These are phyloP conservation scores for Platypus cylindrus DNA, from an alignment of 2,888 invertebrate species.

Conservation along the genomic window DNA sequence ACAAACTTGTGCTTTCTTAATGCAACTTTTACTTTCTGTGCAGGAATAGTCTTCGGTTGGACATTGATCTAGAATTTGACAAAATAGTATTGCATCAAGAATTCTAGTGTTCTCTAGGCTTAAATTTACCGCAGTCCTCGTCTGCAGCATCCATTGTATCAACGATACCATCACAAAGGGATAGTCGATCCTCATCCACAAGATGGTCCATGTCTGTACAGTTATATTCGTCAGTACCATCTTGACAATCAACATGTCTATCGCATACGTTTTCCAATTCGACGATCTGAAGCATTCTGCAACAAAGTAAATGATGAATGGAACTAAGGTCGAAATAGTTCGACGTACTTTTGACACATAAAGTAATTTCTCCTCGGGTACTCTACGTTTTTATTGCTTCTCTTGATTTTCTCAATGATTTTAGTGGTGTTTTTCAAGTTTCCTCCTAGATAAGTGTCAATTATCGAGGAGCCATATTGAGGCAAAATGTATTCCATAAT, in stretches of 20 bases:
- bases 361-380: no score
- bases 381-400: no score
- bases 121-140: constrained; percentile 64
- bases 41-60: constrained; percentile 41
- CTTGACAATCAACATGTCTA: constrained; percentile 62
- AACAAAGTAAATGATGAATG: no score
- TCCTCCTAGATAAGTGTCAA: no score
- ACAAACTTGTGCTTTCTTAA: constrained; percentile 48
- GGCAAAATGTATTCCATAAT: no score
- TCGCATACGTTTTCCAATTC: constrained; percentile 51
- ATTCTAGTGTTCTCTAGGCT: not conserved
- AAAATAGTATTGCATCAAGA: no score
- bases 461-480: no score
- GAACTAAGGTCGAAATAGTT: no score
- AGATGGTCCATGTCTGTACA: constrained; percentile 65
- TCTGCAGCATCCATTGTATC: constrained; percentile 68
- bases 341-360: no score
- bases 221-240: constrained; percentile 63
- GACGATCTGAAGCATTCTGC: no score
- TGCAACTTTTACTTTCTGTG: constrained; percentile 48
- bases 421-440: no score
- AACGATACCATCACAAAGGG: constrained; percentile 61
- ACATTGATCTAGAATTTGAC: constrained; percentile 44
- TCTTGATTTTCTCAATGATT: no score
- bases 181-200: constrained; percentile 36